Evolutionary conservation across 2,797 vertebrate species (phyloP).

Genomic region (Melanotaenia trifasciata): DNA sequence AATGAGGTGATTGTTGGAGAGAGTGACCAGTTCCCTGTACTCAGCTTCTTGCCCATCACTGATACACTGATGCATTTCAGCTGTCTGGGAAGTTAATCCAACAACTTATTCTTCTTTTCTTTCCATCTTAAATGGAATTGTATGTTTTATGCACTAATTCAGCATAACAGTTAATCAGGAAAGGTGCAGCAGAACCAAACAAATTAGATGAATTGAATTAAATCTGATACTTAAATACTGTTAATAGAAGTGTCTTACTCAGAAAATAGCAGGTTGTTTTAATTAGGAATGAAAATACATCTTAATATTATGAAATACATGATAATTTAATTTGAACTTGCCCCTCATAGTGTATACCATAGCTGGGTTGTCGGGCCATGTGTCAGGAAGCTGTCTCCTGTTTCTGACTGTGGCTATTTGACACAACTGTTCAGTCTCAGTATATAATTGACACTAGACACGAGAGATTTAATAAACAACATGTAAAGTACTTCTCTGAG

Average conservation of each 20-base stretch:
- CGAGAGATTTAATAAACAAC: not conserved
- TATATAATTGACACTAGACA: not conserved
- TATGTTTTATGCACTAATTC: not conserved
- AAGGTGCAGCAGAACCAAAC: not conserved
- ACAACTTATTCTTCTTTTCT: not conserved
- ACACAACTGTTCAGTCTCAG: not conserved
- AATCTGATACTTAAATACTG: too few relatives aligned
- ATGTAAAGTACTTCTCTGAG: not conserved
- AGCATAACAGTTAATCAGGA: not conserved
- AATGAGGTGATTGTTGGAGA: too few relatives aligned
- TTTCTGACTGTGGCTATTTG: not conserved
- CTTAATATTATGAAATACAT: not conserved
- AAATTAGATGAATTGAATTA: too few relatives aligned
- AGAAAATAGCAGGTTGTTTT: too few relatives aligned
- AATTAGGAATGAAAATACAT: not conserved
- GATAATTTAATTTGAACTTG: not conserved
- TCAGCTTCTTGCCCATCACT: too few relatives aligned
- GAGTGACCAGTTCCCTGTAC: too few relatives aligned
- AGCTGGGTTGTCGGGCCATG: not conserved
- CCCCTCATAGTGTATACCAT: not conserved
- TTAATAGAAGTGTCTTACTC: too few relatives aligned
- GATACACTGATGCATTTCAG: too few relatives aligned
- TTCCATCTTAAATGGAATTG: slow-evolving; percentile 1
- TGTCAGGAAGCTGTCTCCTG: slow-evolving; percentile 18
- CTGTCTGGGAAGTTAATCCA: too few relatives aligned